Evolutionary conservation across 2,797 vertebrate genomes (phyloP).

Genomic region (Myotis planiceps): DNA sequence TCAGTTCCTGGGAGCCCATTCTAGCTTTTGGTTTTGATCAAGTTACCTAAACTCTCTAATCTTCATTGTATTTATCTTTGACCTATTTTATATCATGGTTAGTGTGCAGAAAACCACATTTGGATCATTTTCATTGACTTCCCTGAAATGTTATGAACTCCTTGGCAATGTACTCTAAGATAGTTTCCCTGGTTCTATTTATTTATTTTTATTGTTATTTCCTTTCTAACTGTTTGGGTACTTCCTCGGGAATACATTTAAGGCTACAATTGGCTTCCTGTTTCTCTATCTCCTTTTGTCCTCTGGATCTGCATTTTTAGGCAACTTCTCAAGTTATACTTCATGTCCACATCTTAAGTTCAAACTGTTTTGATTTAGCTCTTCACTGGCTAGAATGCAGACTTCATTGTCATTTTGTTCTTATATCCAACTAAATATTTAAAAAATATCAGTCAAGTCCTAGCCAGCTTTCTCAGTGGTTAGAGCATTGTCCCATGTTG

Average conservation of each 20-base stretch:
- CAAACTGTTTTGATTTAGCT: neutral
- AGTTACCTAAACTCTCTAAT: slow-evolving; percentile 26
- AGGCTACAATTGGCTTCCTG: neutral
- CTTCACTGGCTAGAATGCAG: neutral
- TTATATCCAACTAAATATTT: neutral
- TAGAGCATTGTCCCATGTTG: too few species aligned
- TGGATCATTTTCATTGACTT: slow-evolving; percentile 47
- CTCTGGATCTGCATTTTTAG: neutral
- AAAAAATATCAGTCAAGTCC: neutral
- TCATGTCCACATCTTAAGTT: neutral
- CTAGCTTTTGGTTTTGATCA: slow-evolving; percentile 14
- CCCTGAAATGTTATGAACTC: slow-evolving; percentile 54
- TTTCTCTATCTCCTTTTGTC: neutral
- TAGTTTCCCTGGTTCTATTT: slow-evolving; percentile 8
- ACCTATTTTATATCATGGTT: neutral
- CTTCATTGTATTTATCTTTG: slow-evolving; percentile 60
- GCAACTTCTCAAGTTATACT: neutral
- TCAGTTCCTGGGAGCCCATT: neutral
- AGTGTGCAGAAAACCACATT: neutral
- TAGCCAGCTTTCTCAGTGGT: neutral
- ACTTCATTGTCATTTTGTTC: neutral
- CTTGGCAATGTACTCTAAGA: neutral
- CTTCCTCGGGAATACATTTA: slow-evolving; percentile 32
- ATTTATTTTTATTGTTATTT: slow-evolving; percentile 47
- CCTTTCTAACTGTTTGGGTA: slow-evolving; percentile 15